Conservation (phyloP, 2,113 vertebrate genomes). For the Alligator sinensis region DNA sequence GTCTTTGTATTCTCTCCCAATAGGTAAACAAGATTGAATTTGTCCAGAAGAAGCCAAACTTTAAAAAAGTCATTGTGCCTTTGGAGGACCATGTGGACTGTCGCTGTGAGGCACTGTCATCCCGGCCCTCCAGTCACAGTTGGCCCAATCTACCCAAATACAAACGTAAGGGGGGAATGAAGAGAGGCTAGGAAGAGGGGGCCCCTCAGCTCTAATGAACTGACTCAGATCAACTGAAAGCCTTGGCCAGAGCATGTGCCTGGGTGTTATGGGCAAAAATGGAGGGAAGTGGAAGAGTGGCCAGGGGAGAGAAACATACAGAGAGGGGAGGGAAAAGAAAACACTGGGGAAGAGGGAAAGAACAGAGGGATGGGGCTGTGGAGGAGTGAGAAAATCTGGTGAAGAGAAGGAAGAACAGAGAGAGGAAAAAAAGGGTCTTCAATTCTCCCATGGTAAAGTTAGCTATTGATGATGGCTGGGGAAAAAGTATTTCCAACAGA, state of each 20-base stretch:
- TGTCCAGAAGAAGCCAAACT: constrained; percentile 78
- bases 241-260: not conserved
- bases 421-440: constrained; percentile 13
- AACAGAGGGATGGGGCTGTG: not conserved
- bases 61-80: constrained; percentile 87
- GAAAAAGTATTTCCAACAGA: not conserved
- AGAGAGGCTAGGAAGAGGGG: not conserved
- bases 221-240: not conserved
- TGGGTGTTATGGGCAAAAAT: not conserved
- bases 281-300: not conserved
- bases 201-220: not conserved
- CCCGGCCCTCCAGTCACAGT: constrained; percentile 35
- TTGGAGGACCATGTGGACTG: constrained; percentile 93
- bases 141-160: constrained; percentile 62
- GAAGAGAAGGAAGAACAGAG: constrained; percentile 1
- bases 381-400: constrained; percentile 2
- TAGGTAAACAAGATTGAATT: constrained; percentile 93
- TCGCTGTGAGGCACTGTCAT: constrained; percentile 79
- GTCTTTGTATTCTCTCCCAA: not conserved
- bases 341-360: not conserved
- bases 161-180: constrained; percentile 64
- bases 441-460: not conserved
- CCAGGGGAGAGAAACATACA: not conserved
- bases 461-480: constrained; percentile 3
- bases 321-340: not conserved